Percentiles rank a stretch among this genome's conserved stretches.
phyloP scores from a whole-genome alignment of 37 sponge, comb jelly and placozoan genomes.

The Halisarca cf. caerulea region DNA sequence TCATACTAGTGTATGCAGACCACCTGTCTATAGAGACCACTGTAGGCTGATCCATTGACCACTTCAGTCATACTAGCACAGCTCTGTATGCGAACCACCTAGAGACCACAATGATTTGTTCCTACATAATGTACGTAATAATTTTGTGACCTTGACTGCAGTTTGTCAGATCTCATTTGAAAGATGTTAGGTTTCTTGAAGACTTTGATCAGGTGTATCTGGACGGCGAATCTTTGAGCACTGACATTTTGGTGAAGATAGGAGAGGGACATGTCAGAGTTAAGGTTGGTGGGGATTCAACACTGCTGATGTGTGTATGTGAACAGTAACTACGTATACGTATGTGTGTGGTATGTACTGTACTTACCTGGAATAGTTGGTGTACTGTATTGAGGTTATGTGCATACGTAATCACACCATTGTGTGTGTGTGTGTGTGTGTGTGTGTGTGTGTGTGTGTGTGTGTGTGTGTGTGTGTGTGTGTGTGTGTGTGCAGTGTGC shows the following conservation, averaged over 20 bases:
- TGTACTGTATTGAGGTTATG: too few species aligned
- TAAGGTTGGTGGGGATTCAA: slow-evolving; percentile 46
- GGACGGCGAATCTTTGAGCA: slow-evolving; percentile 64
- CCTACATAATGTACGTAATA: neutral
- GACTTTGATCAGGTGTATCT: slow-evolving; percentile 17
- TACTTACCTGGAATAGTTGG: too few species aligned
- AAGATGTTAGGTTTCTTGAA: neutral
- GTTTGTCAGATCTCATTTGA: neutral
- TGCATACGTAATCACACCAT: too few species aligned
- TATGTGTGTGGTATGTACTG: too few species aligned
- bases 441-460: too few species aligned
- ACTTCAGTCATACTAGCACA: too few species aligned
- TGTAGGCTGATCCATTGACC: too few species aligned
- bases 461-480: too few species aligned
- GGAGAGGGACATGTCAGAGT: slow-evolving; percentile 62
- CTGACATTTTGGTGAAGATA: slow-evolving; percentile 59
- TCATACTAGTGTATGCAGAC: too few species aligned
- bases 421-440: too few species aligned
- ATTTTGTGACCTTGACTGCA: neutral
- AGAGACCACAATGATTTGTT: neutral
- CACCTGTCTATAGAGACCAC: too few species aligned
- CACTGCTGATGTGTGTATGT: neutral
- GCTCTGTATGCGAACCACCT: neutral
- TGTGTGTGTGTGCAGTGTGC: too few species aligned
- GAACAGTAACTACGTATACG: neutral